phyloP scores from a whole-genome alignment of 2,888 invertebrate genomes.

The Caenorhabditis imperialis region DNA sequence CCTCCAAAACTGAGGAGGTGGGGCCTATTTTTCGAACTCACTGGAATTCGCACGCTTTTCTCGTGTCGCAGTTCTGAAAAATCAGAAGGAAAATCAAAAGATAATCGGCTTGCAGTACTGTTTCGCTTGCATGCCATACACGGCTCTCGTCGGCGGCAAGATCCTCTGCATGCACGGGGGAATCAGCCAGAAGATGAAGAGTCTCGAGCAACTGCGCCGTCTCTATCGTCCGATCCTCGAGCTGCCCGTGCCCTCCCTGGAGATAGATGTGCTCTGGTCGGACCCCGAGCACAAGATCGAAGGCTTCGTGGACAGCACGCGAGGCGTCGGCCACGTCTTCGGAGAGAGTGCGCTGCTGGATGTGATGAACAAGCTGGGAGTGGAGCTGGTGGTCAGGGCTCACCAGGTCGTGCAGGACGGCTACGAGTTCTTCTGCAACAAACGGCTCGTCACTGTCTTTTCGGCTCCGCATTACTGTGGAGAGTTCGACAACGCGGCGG shows the following conservation, averaged over 20 bases:
- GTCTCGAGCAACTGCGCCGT: constrained; percentile 61
- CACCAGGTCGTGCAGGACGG: constrained; percentile 61
- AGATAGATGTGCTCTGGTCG: constrained; percentile 79
- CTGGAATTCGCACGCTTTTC: too few relatives aligned
- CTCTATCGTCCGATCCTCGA: constrained; percentile 61
- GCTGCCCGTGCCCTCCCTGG: constrained; percentile 78
- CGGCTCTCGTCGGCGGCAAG: constrained; percentile 61
- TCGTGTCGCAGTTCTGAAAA: too few relatives aligned
- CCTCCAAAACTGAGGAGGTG: too few relatives aligned
- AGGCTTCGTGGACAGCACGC: constrained; percentile 63
- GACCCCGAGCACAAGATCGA: constrained; percentile 77
- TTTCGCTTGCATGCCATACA: constrained; percentile 65
- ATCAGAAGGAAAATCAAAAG: too few relatives aligned
- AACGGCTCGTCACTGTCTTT: too few relatives aligned
- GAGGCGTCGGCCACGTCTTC: constrained; percentile 82
- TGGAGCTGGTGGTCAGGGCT: constrained; percentile 35
- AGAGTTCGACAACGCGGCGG: constrained; percentile 46
- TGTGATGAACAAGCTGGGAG: constrained; percentile 53
- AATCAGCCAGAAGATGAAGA: constrained; percentile 53
- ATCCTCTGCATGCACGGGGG: constrained; percentile 74
- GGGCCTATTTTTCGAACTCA: too few relatives aligned
- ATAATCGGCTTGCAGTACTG: constrained; percentile 60
- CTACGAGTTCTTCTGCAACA: constrained; percentile 56
- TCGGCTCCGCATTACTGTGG: constrained; percentile 56
- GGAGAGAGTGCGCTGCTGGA: constrained; percentile 81